phyloP scores from a whole-genome alignment of 2,797 vertebrate species.

The Rhinophrynus dorsalis region DNA sequence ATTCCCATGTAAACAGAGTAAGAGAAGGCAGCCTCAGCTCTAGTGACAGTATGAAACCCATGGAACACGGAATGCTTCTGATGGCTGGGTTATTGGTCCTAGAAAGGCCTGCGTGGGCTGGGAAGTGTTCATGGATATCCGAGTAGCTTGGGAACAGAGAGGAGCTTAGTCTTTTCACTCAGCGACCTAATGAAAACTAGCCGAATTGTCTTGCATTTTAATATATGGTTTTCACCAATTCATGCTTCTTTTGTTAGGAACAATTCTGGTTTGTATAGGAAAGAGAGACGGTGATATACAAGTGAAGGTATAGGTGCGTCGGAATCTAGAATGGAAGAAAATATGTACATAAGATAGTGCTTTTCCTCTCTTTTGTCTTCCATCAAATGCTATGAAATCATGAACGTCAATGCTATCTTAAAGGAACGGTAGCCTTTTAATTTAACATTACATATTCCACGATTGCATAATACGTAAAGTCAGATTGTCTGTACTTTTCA shows the following conservation, averaged over 20 bases:
- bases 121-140: conserved; percentile 74
- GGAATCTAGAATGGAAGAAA: background rate
- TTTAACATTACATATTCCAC: no score
- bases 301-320: conserved; percentile 49
- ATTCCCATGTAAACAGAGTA: conserved; percentile 76
- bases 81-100: conserved; percentile 65
- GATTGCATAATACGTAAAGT: no score
- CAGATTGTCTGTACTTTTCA: no score
- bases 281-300: conserved; percentile 67
- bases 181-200: conserved; percentile 94
- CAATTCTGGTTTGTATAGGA: conserved; percentile 70
- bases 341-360: background rate
- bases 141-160: conserved; percentile 98
- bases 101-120: conserved; percentile 57
- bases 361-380: background rate
- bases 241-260: conserved; percentile 73
- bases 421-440: no score
- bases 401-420: background rate
- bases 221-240: conserved; percentile 75
- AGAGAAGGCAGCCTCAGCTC: conserved; percentile 84
- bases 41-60: conserved; percentile 70
- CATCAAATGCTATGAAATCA: background rate
- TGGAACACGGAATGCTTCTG: conserved; percentile 68
- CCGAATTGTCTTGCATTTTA: conserved; percentile 88
- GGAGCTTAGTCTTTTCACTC: conserved; percentile 90